Conservation (phyloP, 2,797 vertebrate species). For the Heliangelus exortis region DNA sequence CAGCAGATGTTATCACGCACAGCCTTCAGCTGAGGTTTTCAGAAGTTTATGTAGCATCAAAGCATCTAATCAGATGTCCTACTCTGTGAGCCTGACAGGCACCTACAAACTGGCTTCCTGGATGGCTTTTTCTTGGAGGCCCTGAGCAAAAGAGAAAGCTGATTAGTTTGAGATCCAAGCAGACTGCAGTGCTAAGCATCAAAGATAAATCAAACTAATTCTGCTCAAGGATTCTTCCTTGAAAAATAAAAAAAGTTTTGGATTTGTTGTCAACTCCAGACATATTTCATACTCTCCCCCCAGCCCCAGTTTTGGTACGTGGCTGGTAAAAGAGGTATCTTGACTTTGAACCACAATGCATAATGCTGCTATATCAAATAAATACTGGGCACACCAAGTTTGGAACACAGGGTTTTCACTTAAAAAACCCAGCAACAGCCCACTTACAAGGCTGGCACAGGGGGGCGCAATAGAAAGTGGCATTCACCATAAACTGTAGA, state of each 20-base stretch:
- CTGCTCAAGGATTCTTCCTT: not conserved
- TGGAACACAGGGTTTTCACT: not conserved
- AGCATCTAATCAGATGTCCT: constrained; percentile 38
- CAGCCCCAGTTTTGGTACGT: not conserved
- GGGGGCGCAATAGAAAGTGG: not conserved
- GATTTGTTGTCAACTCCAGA: not conserved
- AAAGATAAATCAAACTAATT: constrained; percentile 33
- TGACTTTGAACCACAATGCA: not conserved
- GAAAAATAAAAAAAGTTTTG: constrained; percentile 2
- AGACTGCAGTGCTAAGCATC: not conserved
- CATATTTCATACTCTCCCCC: fast-evolving
- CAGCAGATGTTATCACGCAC: constrained; percentile 47
- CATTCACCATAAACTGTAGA: not conserved
- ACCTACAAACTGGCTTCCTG: constrained; percentile 33
- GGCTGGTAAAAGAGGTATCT: not conserved
- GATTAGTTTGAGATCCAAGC: constrained; percentile 20
- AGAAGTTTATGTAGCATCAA: constrained; percentile 54
- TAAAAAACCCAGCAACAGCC: not conserved
- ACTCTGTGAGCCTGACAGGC: constrained; percentile 6
- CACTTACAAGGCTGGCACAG: not conserved
- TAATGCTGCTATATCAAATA: not conserved
- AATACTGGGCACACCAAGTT: not conserved
- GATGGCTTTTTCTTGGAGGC: constrained; percentile 18
- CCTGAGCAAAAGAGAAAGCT: constrained; percentile 19
- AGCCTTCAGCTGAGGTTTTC: constrained; percentile 40